A percentile compares a stretch with the other conserved stretches of the same genome.
Evolutionary conservation across 1,140 invertebrate species (phyloP).

Genomic region (Bombus soroeensis): DNA sequence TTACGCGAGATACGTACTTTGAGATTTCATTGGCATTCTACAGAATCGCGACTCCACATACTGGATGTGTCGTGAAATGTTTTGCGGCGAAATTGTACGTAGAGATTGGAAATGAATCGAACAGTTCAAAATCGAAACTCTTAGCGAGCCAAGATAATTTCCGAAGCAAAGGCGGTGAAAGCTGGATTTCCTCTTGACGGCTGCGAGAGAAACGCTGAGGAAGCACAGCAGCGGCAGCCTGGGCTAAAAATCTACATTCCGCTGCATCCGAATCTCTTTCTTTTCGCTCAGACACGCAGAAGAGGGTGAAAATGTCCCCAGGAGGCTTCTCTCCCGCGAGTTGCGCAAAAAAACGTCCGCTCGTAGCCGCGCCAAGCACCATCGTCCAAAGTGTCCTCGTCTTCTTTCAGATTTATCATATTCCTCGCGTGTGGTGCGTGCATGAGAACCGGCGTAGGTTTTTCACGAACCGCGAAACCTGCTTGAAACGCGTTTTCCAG

Average conservation of each 20-base stretch:
- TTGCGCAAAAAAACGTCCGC: neutral
- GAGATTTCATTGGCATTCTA: no score
- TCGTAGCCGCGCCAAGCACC: neutral
- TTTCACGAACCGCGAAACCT: neutral
- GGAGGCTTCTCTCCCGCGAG: neutral
- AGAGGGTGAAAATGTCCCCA: constrained; percentile 2
- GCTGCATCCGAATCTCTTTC: constrained; percentile 23
- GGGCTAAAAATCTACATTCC: neutral
- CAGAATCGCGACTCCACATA: no score
- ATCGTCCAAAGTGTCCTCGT: neutral
- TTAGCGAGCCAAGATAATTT: neutral
- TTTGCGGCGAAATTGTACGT: no score
- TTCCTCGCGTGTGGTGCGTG: neutral
- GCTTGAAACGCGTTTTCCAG: neutral
- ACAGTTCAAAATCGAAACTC: no score
- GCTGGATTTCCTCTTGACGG: neutral
- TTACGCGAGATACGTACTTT: no score
- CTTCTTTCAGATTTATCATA: neutral
- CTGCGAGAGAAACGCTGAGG: neutral
- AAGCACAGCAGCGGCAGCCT: neutral
- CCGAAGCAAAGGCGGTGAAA: neutral
- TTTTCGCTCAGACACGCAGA: neutral
- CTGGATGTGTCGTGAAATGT: no score
- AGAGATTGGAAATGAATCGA: no score
- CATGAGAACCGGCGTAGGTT: neutral